Base-by-base conservation (phyloP, 1,140 invertebrate species). In the Penaeus indicus region DNA sequence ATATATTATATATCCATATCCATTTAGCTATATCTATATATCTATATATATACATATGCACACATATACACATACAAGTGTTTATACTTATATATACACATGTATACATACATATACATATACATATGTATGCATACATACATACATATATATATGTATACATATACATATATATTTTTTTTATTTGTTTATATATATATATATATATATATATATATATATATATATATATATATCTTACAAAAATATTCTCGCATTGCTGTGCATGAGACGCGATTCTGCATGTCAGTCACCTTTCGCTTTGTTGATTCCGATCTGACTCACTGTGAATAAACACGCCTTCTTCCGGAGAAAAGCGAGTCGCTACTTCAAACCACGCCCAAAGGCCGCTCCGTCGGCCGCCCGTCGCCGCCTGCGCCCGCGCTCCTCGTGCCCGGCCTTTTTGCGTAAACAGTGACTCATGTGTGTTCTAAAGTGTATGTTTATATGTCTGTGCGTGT, bases 41-140 rank as follows among this genome's bases (percentile, higher is more conserved):
- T 42, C 4, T 42, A 42, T 42, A 42, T 42, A 42, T 42, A 38
- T 42, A 42, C 10, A 54, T 54, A 16, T 16, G 10, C 10, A 54
- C 10, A 54, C 16, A 54, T 54, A 54, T 54, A 54, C 11, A 54
- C 11, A 54, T 54, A 54, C 16, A 75, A 25, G n/a, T 75, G n/a
- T 75, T 25, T 75, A 75, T 75, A 75, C n/a, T 25, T 75, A 75
- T 75, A 75, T 75, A 75, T 75, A 75, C n/a, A 75, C n/a, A 75
- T 75, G 27, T 75, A 75, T 27, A 75, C 27, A 75, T 27, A 75
- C 27, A 25, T 25, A 22, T 27, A 75, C 27, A 75, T 75, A 75
- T 27, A 75, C 27, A 75, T 10, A 75, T 10, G 27, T 75, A 75
- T 27, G 27, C n/a, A 75, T 75, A 75, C 27, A 75, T 10, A 21